Percentiles rank a stretch among this genome's conserved stretches.
Conservation (phyloP, 2,797 vertebrate species). For the Trachurus trachurus region DNA sequence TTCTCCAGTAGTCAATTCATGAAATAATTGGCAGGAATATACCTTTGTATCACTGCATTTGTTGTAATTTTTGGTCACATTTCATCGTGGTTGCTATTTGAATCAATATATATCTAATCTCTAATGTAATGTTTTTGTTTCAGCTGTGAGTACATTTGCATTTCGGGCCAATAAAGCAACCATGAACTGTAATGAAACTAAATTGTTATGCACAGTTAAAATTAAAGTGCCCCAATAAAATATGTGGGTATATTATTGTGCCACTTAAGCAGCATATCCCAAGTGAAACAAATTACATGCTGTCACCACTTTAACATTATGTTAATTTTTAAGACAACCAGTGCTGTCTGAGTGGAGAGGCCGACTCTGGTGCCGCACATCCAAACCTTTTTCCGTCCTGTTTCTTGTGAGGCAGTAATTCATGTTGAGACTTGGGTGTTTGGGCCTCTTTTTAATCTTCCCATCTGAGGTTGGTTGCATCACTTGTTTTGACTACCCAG, state of each 20-base stretch:
- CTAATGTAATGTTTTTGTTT: slow-evolving; percentile 13
- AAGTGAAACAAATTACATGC: slow-evolving; percentile 58
- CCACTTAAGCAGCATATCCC: slow-evolving; percentile 49
- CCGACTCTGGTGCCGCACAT: background rate
- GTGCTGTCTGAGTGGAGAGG: slow-evolving; percentile 14
- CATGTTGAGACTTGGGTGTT: slow-evolving; percentile 68
- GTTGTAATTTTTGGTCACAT: background rate
- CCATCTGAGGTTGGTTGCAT: slow-evolving; percentile 70
- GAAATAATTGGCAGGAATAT: slow-evolving; percentile 1
- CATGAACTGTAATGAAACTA: slow-evolving; percentile 41
- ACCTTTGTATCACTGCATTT: background rate
- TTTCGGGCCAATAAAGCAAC: slow-evolving; percentile 15
- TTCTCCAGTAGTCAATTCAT: background rate
- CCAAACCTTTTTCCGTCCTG: slow-evolving; percentile 5
- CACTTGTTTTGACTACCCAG: slow-evolving; percentile 78
- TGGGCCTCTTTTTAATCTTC: slow-evolving; percentile 61
- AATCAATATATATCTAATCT: slow-evolving; percentile 9
- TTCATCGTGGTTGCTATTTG: background rate
- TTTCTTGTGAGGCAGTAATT: slow-evolving; percentile 42
- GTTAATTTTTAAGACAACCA: slow-evolving; percentile 35
- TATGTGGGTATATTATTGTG: slow-evolving; percentile 32
- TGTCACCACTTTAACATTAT: slow-evolving; percentile 47
- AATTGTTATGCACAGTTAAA: slow-evolving; percentile 32
- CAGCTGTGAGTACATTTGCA: slow-evolving; percentile 18
- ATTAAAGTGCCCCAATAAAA: slow-evolving; percentile 42